A percentile compares a stretch with the other conserved stretches of the same genome.
Evolutionary conservation across 2,888 invertebrate genomes (phyloP).

Genomic region (Tuberolachnus salignus): DNA sequence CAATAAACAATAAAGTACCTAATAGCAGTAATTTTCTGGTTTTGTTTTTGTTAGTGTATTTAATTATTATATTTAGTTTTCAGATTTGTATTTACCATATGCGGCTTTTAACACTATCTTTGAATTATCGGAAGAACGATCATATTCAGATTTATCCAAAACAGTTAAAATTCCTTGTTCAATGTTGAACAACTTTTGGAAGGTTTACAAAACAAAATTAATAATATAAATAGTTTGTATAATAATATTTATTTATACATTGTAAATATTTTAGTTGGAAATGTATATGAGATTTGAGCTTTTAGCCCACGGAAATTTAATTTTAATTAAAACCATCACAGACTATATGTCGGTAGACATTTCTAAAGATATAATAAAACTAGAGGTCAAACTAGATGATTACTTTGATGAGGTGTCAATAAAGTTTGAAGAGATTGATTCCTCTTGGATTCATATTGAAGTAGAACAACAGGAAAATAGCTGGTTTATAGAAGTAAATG

Average conservation of each 20-base stretch:
- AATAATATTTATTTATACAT: neutral
- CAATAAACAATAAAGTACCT: slow-evolving; percentile 40
- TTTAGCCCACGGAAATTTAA: slow-evolving; percentile 26
- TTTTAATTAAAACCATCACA: neutral
- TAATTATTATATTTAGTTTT: slow-evolving; percentile 14
- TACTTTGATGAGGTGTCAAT: slow-evolving; percentile 35
- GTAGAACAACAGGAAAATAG: slow-evolving; percentile 24
- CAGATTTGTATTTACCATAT: slow-evolving; percentile 40
- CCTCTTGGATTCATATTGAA: slow-evolving; percentile 44
- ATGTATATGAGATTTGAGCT: slow-evolving; percentile 24
- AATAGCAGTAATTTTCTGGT: neutral
- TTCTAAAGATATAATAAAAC: slow-evolving; percentile 14
- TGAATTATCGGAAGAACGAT: slow-evolving; percentile 36
- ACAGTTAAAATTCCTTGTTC: slow-evolving; percentile 39
- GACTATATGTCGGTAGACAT: slow-evolving; percentile 33
- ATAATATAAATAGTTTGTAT: neutral
- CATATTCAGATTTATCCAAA: slow-evolving; percentile 25
- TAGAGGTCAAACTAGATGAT: slow-evolving; percentile 40
- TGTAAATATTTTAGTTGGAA: slow-evolving; percentile 37
- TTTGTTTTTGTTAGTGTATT: neutral
- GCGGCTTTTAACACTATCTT: slow-evolving; percentile 21
- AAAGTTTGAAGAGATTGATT: slow-evolving; percentile 31
- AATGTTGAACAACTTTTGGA: neutral
- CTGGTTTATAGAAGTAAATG: slow-evolving; percentile 21
- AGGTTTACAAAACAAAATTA: slow-evolving; percentile 5